Evolutionary conservation across 2,113 vertebrate species (phyloP).

Genomic region (Notarius lentiginosus): DNA sequence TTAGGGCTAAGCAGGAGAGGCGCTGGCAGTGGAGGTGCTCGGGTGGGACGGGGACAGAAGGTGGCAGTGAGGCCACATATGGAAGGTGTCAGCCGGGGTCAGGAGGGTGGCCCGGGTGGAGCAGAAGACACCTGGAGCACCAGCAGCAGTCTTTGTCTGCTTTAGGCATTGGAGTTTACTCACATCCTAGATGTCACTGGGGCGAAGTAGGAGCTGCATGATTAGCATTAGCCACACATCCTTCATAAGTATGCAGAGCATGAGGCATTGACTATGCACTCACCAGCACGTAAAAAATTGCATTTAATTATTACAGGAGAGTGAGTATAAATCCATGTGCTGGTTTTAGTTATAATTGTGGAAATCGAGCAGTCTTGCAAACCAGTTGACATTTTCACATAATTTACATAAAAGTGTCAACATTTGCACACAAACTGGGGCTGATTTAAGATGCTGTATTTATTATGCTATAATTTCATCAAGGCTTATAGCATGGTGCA

Average conservation of each 20-base stretch:
- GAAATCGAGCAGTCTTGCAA: conserved; percentile 29
- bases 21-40: conserved; percentile 34
- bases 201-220: conserved; percentile 28
- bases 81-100: conserved; percentile 68
- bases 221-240: conserved; percentile 49
- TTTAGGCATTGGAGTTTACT: conserved; percentile 27
- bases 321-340: conserved; percentile 40
- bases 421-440: conserved; percentile 15
- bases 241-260: conserved; percentile 51
- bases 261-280: conserved; percentile 55
- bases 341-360: conserved; percentile 18
- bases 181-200: conserved; percentile 45
- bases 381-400: conserved; percentile 38
- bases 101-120: conserved; percentile 63
- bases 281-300: conserved; percentile 55
- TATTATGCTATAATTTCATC: conserved; percentile 35
- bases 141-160: conserved; percentile 55
- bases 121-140: conserved; percentile 65
- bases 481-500: conserved; percentile 7
- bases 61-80: conserved; percentile 69
- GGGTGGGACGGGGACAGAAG: conserved; percentile 70
- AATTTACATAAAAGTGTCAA: conserved; percentile 27
- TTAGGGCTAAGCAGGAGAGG: not conserved
- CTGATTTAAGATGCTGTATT: conserved; percentile 32
- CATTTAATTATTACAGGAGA: conserved; percentile 63